Percentiles rank a stretch among this genome's conserved stretches.
Evolutionary conservation across 1,140 invertebrate genomes (phyloP).

Genomic region (Drosophila pruinosa): DNA sequence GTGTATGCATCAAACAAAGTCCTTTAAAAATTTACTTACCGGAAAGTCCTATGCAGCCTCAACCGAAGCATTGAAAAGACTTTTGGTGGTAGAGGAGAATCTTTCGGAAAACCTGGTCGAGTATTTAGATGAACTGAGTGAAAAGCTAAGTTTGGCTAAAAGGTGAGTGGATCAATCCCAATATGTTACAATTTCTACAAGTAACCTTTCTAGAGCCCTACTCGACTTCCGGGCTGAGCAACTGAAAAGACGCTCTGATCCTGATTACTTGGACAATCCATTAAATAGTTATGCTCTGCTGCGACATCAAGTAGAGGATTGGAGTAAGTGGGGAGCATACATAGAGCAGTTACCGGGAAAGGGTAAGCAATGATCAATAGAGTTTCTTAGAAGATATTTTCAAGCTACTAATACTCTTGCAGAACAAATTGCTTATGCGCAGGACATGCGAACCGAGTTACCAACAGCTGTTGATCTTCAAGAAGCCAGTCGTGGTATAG

Average conservation of each 20-base stretch:
- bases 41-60: slow-evolving; percentile 10
- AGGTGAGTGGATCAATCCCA: slow-evolving; percentile 12
- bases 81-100: slow-evolving; percentile 21
- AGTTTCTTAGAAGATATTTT: too few species aligned
- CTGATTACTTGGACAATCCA: slow-evolving; percentile 30
- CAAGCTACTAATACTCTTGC: too few species aligned
- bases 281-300: slow-evolving; percentile 39
- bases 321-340: slow-evolving; percentile 23
- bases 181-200: too few species aligned
- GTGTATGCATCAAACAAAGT: neutral
- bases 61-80: neutral
- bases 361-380: too few species aligned
- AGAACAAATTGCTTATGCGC: slow-evolving; percentile 18
- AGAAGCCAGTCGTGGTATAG: slow-evolving; percentile 19
- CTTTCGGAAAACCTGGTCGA: slow-evolving; percentile 13
- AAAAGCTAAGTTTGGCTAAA: slow-evolving; percentile 9
- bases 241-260: neutral
- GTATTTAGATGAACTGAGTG: slow-evolving; percentile 13
- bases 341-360: neutral
- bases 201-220: slow-evolving; percentile 13
- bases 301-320: slow-evolving; percentile 13
- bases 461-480: slow-evolving; percentile 25
- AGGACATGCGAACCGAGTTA: slow-evolving; percentile 2
- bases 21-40: neutral
- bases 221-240: neutral